These are phyloP conservation scores for Bambusicola thoracicus DNA, from an alignment of 2,113 vertebrate species.

Conservation along the genomic window DNA sequence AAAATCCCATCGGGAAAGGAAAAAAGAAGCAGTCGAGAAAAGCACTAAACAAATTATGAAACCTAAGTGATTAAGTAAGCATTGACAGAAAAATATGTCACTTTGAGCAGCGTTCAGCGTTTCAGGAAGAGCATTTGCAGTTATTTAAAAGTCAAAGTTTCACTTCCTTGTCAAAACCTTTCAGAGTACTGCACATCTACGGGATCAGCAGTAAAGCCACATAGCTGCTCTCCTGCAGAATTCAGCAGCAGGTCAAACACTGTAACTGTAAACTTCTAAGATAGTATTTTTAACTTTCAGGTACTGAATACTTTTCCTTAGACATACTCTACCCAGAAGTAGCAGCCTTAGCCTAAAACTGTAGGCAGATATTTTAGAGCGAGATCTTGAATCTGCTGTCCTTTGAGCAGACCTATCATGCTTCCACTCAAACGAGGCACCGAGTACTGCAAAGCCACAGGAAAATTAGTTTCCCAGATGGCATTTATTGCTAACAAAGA, in stretches of 20 bases:
- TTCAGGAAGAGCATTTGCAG: neutral
- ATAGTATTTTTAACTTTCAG: neutral
- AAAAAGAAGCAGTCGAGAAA: neutral
- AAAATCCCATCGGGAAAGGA: neutral
- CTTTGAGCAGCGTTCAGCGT: neutral
- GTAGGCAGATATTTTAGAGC: neutral
- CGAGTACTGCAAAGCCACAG: neutral
- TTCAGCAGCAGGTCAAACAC: neutral
- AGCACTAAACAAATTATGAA: neutral
- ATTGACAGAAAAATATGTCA: neutral
- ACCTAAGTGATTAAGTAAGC: neutral
- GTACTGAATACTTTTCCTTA: neutral
- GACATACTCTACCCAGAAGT: neutral
- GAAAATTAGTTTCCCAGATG: neutral
- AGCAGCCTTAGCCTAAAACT: neutral
- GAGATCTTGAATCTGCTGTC: neutral
- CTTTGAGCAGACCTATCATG: neutral
- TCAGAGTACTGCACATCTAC: neutral
- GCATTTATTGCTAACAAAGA: neutral
- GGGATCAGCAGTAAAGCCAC: neutral
- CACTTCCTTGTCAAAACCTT: neutral
- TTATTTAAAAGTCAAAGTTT: conserved; percentile 4
- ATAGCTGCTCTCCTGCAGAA: neutral
- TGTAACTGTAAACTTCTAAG: neutral
- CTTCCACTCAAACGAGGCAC: neutral